Conservation (phyloP, 2,113 vertebrate genomes). For the Rhinogobius similis region DNA sequence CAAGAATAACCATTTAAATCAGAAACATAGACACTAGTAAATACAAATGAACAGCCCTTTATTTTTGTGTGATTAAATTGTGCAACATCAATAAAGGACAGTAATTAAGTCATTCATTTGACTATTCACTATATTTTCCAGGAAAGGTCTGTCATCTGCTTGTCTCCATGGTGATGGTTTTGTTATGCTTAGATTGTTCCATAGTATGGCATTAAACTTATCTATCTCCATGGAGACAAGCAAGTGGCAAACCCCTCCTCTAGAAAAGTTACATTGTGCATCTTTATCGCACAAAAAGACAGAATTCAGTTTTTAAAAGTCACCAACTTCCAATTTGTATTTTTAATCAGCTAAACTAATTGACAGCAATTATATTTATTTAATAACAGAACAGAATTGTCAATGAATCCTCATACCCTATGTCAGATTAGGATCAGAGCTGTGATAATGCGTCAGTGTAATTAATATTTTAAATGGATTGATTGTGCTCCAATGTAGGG, state of each 20-base stretch:
- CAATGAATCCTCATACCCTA: neutral
- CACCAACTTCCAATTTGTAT: no score
- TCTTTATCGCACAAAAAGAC: no score
- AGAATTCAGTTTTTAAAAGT: neutral
- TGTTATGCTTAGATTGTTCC: no score
- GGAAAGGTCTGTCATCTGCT: no score
- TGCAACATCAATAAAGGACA: no score
- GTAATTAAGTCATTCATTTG: no score
- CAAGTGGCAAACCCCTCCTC: no score
- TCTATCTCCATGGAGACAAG: no score
- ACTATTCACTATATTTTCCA: no score
- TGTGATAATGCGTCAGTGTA: neutral
- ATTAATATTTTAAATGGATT: constrained; percentile 18
- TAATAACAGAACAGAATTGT: neutral
- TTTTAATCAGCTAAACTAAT: neutral
- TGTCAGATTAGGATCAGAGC: neutral
- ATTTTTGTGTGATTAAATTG: neutral
- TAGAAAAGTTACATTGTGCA: no score
- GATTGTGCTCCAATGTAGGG: constrained; percentile 11
- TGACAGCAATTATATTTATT: neutral
- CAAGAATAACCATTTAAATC: neutral
- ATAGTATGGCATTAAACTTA: no score
- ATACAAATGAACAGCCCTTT: neutral
- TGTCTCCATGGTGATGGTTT: no score
- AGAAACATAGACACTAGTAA: neutral